Percentiles rank a stretch among this genome's conserved stretches.
Evolutionary conservation across 2,888 invertebrate species (phyloP).

Genomic region (Papilio gigon): DNA sequence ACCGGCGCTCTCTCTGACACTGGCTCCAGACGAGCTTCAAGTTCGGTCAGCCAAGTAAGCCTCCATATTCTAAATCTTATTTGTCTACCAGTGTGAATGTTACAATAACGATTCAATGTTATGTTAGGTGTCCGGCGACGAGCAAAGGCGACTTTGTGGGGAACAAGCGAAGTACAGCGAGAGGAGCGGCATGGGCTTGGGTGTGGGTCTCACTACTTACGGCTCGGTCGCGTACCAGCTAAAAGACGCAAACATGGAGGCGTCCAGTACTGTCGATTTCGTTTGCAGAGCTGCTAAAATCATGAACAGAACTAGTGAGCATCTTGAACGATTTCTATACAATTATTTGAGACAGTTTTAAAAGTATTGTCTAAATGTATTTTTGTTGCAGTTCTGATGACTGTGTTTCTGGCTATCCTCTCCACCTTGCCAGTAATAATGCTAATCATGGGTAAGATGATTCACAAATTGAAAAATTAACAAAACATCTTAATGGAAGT

Average conservation of each 20-base stretch:
- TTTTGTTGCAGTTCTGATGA: constrained; percentile 85
- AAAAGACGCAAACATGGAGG: constrained; percentile 90
- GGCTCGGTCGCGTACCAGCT: constrained; percentile 90
- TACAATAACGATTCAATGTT: background rate
- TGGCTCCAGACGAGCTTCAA: constrained; percentile 86
- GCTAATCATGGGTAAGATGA: constrained; percentile 88
- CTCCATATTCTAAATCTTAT: background rate
- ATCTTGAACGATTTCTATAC: background rate
- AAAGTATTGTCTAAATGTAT: background rate
- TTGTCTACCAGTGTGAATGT: background rate
- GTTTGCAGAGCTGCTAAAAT: constrained; percentile 87
- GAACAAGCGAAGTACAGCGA: constrained; percentile 83
- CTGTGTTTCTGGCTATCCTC: constrained; percentile 85
- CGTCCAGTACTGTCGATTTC: constrained; percentile 88
- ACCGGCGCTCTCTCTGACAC: constrained; percentile 79
- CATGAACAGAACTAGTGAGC: constrained; percentile 87
- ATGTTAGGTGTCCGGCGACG: constrained; percentile 86
- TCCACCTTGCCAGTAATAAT: constrained; percentile 88
- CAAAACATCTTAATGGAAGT: constrained; percentile 10
- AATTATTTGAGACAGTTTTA: background rate
- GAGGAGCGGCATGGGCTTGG: constrained; percentile 72
- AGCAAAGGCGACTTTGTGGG: constrained; percentile 86
- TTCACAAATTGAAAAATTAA: background rate
- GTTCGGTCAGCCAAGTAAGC: constrained; percentile 87
- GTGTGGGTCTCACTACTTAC: constrained; percentile 84